A percentile compares a stretch with the other conserved stretches of the same genome.
Evolutionary conservation across 1,140 invertebrate species (phyloP).

Genomic region (Drosophila mojavensis): DNA sequence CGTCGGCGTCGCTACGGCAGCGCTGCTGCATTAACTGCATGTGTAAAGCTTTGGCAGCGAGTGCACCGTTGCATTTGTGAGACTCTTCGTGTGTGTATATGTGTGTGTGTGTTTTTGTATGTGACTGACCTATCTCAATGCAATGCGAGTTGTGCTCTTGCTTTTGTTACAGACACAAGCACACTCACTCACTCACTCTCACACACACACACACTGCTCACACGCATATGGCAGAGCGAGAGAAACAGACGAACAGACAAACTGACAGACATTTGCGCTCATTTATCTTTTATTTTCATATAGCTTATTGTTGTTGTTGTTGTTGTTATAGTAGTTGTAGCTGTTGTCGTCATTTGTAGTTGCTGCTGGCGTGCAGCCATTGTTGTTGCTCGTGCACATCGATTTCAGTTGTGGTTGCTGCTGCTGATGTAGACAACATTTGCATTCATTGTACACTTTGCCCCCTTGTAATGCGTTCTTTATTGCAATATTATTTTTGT

Average conservation of each 20-base stretch:
- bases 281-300: slow-evolving; percentile 79
- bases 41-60: slow-evolving; percentile 54
- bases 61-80: slow-evolving; percentile 54
- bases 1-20: slow-evolving; percentile 32
- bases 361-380: slow-evolving; percentile 43
- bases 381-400: slow-evolving; percentile 44
- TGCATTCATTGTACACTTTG: slow-evolving; percentile 74
- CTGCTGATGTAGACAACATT: slow-evolving; percentile 56
- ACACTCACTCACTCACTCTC: slow-evolving; percentile 25
- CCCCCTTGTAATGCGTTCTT: slow-evolving; percentile 61
- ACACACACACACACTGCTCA: slow-evolving; percentile 1
- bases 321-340: slow-evolving; percentile 32
- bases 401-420: slow-evolving; percentile 28
- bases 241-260: slow-evolving; percentile 23
- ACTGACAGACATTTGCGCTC: slow-evolving; percentile 58
- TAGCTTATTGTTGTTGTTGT: slow-evolving; percentile 42
- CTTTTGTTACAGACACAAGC: slow-evolving; percentile 46
- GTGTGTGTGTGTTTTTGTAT: slow-evolving; percentile 57
- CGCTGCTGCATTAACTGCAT: slow-evolving; percentile 46
- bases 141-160: slow-evolving; percentile 68
- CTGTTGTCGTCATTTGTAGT: slow-evolving; percentile 31
- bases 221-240: slow-evolving; percentile 3
- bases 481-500: slow-evolving; percentile 43
- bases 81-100: slow-evolving; percentile 32
- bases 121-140: slow-evolving; percentile 84